phyloP scores from a whole-genome alignment of 1,140 invertebrate genomes.

The Heliconius hermathena region DNA sequence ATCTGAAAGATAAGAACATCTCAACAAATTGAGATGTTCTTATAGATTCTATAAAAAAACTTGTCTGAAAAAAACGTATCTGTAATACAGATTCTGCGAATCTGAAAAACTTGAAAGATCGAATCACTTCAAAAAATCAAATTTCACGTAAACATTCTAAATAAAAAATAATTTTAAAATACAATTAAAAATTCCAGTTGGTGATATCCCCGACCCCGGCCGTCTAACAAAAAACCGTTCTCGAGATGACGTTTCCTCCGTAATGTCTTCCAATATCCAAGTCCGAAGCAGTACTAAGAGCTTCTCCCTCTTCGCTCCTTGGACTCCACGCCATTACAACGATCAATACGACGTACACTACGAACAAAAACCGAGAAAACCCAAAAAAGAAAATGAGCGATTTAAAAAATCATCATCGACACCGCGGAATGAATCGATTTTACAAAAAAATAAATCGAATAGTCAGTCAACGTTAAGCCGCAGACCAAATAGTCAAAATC shows the following conservation, averaged over 20 bases:
- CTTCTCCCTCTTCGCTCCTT: slow-evolving; percentile 91
- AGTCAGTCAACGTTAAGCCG: slow-evolving; percentile 71
- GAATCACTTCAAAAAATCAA: not conserved
- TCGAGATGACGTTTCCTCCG: slow-evolving; percentile 86
- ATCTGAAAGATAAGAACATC: too few species aligned
- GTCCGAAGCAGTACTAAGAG: slow-evolving; percentile 90
- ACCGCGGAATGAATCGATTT: slow-evolving; percentile 58
- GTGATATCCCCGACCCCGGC: slow-evolving; percentile 87
- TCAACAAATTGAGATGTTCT: too few species aligned
- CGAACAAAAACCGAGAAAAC: slow-evolving; percentile 83
- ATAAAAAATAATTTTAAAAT: too few species aligned
- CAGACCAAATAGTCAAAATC: slow-evolving; percentile 60
- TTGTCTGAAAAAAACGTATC: too few species aligned
- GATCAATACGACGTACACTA: slow-evolving; percentile 91
- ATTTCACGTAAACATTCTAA: too few species aligned
- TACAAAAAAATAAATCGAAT: slow-evolving; percentile 74
- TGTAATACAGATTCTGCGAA: too few species aligned
- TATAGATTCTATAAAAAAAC: too few species aligned
- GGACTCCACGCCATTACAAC: slow-evolving; percentile 88
- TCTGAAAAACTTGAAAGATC: too few species aligned
- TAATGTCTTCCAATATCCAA: slow-evolving; percentile 84
- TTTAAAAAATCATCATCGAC: slow-evolving; percentile 63
- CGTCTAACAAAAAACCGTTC: slow-evolving; percentile 83
- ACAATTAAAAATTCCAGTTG: slow-evolving; percentile 79
- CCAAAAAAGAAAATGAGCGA: slow-evolving; percentile 51